These are phyloP conservation scores for Trisateles emortualis DNA, from an alignment of 2,888 invertebrate species.

Conservation along the genomic window DNA sequence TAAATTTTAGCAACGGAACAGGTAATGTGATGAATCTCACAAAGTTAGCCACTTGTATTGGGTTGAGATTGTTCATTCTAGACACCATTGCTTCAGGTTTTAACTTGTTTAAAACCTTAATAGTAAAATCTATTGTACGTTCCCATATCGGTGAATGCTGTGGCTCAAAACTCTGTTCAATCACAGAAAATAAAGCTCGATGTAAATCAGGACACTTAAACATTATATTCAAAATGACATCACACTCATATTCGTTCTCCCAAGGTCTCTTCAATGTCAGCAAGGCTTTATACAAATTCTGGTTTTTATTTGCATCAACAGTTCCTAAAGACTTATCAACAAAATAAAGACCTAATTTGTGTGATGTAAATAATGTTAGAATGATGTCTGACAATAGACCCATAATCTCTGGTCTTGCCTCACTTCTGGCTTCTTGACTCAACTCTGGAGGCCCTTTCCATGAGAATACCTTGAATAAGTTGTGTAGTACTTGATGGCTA, in stretches of 20 bases:
- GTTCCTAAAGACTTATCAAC: slow-evolving; percentile 89
- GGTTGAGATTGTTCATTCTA: slow-evolving; percentile 75
- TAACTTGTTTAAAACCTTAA: slow-evolving; percentile 76
- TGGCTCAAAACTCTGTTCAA: slow-evolving; percentile 88
- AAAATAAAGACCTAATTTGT: slow-evolving; percentile 92
- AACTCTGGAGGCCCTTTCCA: slow-evolving; percentile 90
- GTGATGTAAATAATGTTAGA: slow-evolving; percentile 91
- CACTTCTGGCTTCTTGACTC: slow-evolving; percentile 67
- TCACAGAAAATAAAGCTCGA: slow-evolving; percentile 86
- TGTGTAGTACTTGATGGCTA: slow-evolving; percentile 89
- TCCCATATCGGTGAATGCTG: slow-evolving; percentile 85
- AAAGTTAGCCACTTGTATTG: slow-evolving; percentile 84
- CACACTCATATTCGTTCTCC: slow-evolving; percentile 88
- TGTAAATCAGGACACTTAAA: slow-evolving; percentile 91
- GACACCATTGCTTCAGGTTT: slow-evolving; percentile 81
- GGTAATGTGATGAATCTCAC: slow-evolving; percentile 83
- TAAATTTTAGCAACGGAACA: slow-evolving; percentile 77
- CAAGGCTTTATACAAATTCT: slow-evolving; percentile 88
- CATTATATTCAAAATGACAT: slow-evolving; percentile 88
- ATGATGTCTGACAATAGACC: slow-evolving; percentile 89
- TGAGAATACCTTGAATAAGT: slow-evolving; percentile 89
- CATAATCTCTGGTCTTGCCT: slow-evolving; percentile 77
- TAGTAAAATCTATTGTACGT: slow-evolving; percentile 77
- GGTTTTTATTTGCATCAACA: slow-evolving; percentile 87
- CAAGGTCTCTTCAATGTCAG: slow-evolving; percentile 90